phyloP scores from a whole-genome alignment of 1,140 invertebrate genomes.

The Neocloeon triangulifer region DNA sequence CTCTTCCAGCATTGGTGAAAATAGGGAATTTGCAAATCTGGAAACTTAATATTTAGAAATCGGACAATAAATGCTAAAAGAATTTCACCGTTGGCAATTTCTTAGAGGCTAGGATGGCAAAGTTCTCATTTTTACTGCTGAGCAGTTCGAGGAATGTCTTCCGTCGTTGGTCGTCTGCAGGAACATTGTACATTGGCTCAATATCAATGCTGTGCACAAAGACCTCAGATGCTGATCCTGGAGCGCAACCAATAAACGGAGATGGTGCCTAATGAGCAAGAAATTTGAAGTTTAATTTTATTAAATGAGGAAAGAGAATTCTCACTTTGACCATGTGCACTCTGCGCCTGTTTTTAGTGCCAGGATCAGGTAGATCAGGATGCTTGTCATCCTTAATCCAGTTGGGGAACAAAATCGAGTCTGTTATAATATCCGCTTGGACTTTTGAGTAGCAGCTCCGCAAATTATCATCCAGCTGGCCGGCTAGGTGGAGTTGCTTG shows the following conservation, averaged over 20 bases:
- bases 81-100: conserved; percentile 1
- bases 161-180: conserved; percentile 14
- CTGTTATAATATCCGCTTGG: conserved; percentile 14
- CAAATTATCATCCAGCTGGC: conserved; percentile 59
- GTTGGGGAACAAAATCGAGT: conserved; percentile 26
- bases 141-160: conserved; percentile 16
- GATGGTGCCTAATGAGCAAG: conserved; percentile 21
- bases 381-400: conserved; percentile 18
- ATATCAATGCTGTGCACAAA: conserved; percentile 37
- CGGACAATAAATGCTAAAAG: too few relatives aligned
- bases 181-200: conserved; percentile 21
- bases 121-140: conserved; percentile 2
- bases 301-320: too few relatives aligned
- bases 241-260: conserved; percentile 19
- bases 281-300: too few relatives aligned
- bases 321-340: conserved; percentile 41
- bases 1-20: too few relatives aligned
- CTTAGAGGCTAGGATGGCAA: conserved; percentile 9
- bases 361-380: conserved; percentile 23
- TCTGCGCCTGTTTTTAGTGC: conserved; percentile 44
- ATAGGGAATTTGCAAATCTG: too few relatives aligned
- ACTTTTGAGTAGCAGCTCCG: conserved; percentile 34
- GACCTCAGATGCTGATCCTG: conserved; percentile 11
- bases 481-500: conserved; percentile 36
- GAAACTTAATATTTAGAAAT: too few relatives aligned